These are phyloP conservation scores for Phanerotoma sp. DNA, from an alignment of 2,888 invertebrate genomes.

Conservation along the genomic window DNA sequence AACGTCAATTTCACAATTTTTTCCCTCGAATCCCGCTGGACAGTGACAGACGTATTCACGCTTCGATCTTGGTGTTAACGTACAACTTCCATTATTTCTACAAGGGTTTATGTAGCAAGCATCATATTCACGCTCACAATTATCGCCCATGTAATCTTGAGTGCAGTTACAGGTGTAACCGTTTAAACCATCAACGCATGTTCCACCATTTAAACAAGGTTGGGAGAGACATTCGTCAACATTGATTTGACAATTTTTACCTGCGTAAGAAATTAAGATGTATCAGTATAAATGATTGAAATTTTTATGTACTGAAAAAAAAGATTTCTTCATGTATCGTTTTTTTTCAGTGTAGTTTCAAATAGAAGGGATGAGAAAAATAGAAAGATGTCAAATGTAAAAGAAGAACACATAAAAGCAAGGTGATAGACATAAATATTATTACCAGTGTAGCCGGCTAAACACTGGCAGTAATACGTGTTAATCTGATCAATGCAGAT, in stretches of 20 bases:
- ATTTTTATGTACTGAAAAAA: too few relatives aligned
- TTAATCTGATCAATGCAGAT: slow-evolving; percentile 62
- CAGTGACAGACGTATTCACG: slow-evolving; percentile 67
- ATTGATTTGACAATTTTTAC: slow-evolving; percentile 61
- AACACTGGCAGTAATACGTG: slow-evolving; percentile 64
- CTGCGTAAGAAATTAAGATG: slow-evolving; percentile 42
- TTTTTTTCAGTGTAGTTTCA: too few relatives aligned
- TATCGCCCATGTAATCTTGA: slow-evolving; percentile 61
- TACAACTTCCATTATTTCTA: slow-evolving; percentile 66
- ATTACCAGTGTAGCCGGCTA: slow-evolving; percentile 63
- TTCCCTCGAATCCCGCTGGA: slow-evolving; percentile 67
- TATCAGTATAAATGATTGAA: neutral
- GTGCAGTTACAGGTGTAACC: slow-evolving; percentile 64
- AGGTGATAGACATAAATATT: slow-evolving; percentile 20
- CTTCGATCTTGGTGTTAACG: slow-evolving; percentile 55
- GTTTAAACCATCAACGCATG: slow-evolving; percentile 60
- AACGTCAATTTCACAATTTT: slow-evolving; percentile 65
- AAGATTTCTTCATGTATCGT: too few relatives aligned
- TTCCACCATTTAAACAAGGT: slow-evolving; percentile 62
- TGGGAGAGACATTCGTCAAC: slow-evolving; percentile 59
- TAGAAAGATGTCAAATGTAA: neutral
- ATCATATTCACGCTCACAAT: slow-evolving; percentile 63
- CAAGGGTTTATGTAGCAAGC: slow-evolving; percentile 65
- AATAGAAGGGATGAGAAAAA: too few relatives aligned
- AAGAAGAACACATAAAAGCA: slow-evolving; percentile 4